These are phyloP conservation scores for Halictus ligatus DNA, from an alignment of 2,888 invertebrate genomes.

Conservation along the genomic window DNA sequence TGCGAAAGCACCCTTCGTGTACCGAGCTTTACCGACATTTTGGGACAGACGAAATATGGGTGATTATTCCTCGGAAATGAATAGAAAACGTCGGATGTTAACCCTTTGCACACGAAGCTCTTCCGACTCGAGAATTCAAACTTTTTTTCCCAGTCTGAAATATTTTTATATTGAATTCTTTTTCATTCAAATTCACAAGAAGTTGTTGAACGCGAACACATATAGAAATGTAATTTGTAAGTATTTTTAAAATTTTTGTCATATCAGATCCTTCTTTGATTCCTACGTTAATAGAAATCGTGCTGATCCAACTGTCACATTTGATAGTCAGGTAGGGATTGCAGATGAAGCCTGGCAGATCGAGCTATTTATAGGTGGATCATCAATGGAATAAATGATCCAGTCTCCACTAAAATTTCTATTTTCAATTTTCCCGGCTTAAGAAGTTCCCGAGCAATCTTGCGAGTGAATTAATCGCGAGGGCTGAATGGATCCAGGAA, in stretches of 20 bases:
- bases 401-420: neutral
- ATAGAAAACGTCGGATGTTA: no score
- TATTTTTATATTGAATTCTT: no score
- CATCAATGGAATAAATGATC: neutral
- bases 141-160: no score
- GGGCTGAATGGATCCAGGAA: neutral
- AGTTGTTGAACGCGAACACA: no score
- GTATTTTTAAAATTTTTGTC: no score
- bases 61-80: neutral
- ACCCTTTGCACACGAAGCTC: neutral
- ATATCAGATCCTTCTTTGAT: no score
- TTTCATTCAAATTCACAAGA: no score
- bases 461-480: neutral
- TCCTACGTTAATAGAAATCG: no score
- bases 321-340: neutral
- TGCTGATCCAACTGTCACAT: no score
- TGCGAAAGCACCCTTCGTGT: neutral
- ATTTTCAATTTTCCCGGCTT: neutral
- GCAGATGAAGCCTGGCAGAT: neutral
- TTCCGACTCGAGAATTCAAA: no score
- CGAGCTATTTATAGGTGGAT: no score
- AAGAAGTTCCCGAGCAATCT: neutral
- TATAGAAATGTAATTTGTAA: no score
- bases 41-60: neutral
- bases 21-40: neutral